Percentiles rank a stretch among this genome's conserved stretches.
Conservation (phyloP, 2,797 vertebrate genomes). For the Neosilurus hyrtlii region DNA sequence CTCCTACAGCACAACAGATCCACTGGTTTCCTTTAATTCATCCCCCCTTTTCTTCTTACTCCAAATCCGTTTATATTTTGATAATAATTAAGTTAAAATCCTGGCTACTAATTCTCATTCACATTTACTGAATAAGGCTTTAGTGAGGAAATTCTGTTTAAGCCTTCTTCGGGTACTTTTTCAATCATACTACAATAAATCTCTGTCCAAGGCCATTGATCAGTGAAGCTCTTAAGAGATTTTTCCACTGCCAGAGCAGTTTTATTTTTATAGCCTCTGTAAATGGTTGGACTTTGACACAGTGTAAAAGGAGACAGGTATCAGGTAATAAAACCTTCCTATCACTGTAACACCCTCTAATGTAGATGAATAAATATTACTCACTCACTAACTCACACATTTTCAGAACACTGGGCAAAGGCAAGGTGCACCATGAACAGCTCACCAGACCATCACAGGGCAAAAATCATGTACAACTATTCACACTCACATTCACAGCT, state of each 20-base stretch:
- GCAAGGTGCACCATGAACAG: no score
- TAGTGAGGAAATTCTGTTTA: neutral
- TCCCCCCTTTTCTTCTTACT: no score
- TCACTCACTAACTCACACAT: no score
- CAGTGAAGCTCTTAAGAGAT: neutral
- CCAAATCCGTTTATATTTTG: neutral
- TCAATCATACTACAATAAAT: neutral
- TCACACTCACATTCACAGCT: no score
- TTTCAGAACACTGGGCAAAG: no score
- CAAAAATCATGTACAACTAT: no score
- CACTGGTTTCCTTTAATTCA: neutral
- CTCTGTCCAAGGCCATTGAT: neutral
- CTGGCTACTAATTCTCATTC: neutral
- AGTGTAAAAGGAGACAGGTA: constrained; percentile 31
- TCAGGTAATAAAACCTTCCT: constrained; percentile 14
- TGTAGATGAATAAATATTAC: neutral
- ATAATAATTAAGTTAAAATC: neutral
- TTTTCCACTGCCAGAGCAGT: constrained; percentile 3
- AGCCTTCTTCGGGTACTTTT: neutral
- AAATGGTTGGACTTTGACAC: constrained; percentile 10
- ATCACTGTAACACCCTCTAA: neutral
- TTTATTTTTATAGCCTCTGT: neutral
- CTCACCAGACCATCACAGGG: no score
- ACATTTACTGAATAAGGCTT: neutral
- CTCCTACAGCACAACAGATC: neutral